Evolutionary conservation across 2,797 vertebrate genomes (phyloP), one percentile per base, ranked within the genome.

Genomic region (Peromyscus eremicus): DNA sequence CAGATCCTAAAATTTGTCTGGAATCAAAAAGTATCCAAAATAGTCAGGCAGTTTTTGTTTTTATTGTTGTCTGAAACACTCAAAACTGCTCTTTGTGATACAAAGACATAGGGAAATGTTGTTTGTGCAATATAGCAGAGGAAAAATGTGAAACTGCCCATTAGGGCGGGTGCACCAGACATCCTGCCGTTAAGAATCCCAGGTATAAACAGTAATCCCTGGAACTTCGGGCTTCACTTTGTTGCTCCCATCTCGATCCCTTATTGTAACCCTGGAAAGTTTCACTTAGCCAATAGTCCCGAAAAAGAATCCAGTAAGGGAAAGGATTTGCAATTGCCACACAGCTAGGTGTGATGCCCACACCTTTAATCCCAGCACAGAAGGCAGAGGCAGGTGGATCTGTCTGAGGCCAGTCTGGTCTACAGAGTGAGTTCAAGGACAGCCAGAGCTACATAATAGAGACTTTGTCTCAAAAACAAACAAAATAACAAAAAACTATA

Each of bases 21-120:
- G 70, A 96, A 94, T 37, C 66, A 93, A 60, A 92, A 86, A 86
- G 64, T 64, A 7, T 91, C 95, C 92, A 96, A 97, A 95, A 96
- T 89, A 94, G 92, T 60, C 77, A 85, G 84, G 49, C 60, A 66
- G 77, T 94, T 95, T 96, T 68, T 92, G 83, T 93, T 95, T 95
- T 95, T 94, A 94, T 87, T 92, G 55, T 92, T 96, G 87, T 95
- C 89, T 92, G 11, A 91, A 94, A 80, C 77, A 94, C 60, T 97
- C 46, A 91, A 25, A 96, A 94, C 82, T 94, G 82, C 79, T 94
- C 57, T 94, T 95, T 97, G 57, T 55, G 94, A 95, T 76, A 97
- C 91, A 97, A 97, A 97, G 92, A 97, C 82, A 92, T 19, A 55
- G 46, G 82, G 73, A 97, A 96, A 97, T 55, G 57, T 82, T 95